Conservation (phyloP, 2,113 vertebrate genomes). For the Mus pahari region DNA sequence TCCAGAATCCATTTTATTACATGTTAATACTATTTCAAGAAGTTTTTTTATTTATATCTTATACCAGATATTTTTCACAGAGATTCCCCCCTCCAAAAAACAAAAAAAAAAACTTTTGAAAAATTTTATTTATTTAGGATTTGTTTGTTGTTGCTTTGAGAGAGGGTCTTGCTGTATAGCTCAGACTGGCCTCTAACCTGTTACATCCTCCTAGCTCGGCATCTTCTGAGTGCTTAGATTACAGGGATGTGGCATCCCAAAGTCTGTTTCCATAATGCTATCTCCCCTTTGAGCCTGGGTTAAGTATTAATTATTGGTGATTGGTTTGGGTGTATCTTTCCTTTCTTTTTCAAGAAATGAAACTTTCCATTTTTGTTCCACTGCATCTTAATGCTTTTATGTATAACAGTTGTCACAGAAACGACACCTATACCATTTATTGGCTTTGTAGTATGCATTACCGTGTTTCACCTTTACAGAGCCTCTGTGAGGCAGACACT, state of each 20-base stretch:
- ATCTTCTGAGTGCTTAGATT: neutral
- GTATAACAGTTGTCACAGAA: neutral
- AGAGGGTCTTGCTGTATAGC: neutral
- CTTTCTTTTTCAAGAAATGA: neutral
- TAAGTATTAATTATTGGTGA: neutral
- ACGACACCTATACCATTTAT: neutral
- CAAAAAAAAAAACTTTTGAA: neutral
- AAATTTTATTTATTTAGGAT: neutral
- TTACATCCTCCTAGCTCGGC: neutral
- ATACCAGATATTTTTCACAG: conserved; percentile 2
- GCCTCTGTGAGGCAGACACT: neutral
- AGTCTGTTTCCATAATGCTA: conserved; percentile 5
- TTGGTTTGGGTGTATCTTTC: conserved; percentile 30
- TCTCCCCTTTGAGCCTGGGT: neutral
- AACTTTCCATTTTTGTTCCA: conserved; percentile 33
- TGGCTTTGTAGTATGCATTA: neutral
- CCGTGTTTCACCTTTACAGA: conserved; percentile 2
- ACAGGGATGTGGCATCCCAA: neutral
- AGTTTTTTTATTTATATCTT: conserved; percentile 35
- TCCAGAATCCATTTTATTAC: conserved; percentile 22
- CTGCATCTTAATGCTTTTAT: neutral
- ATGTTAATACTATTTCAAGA: conserved; percentile 23
- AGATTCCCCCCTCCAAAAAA: neutral
- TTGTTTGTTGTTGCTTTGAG: neutral
- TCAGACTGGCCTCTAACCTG: neutral